Conservation (phyloP, 1,140 invertebrate species). For the Matsumurasca onukii region DNA sequence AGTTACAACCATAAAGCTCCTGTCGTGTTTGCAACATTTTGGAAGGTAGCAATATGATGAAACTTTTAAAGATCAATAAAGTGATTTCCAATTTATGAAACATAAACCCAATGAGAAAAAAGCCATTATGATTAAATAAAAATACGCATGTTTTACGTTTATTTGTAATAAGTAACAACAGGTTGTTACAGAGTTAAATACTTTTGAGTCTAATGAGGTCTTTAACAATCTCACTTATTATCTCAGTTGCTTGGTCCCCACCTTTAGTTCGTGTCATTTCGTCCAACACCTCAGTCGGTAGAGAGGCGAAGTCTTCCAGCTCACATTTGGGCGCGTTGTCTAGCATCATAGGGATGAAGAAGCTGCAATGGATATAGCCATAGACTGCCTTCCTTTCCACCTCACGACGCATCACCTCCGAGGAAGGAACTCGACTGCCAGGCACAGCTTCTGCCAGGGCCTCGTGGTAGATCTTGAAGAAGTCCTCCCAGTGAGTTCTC, state of each 20-base stretch:
- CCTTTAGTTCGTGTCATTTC: not conserved
- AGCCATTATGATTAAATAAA: too few species aligned
- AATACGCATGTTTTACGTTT: too few species aligned
- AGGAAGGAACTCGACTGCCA: slow-evolving; percentile 24
- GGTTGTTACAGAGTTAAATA: too few species aligned
- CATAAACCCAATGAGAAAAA: too few species aligned
- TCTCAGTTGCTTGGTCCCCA: not conserved
- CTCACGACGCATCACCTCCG: slow-evolving; percentile 44
- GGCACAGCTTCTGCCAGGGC: slow-evolving; percentile 28
- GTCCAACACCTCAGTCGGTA: slow-evolving; percentile 7
- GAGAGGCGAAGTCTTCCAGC: slow-evolving; percentile 13
- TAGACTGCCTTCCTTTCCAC: slow-evolving; percentile 44
- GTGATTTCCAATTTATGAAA: too few species aligned
- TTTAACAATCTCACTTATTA: not conserved
- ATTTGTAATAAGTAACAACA: too few species aligned
- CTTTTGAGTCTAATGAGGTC: not conserved
- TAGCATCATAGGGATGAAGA: slow-evolving; percentile 43
- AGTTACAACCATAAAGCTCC: too few species aligned
- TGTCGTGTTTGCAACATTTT: too few species aligned
- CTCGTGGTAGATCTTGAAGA: slow-evolving; percentile 46
- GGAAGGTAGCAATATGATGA: too few species aligned
- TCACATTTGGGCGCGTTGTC: not conserved
- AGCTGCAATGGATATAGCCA: slow-evolving; percentile 44
- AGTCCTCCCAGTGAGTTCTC: slow-evolving; percentile 39
- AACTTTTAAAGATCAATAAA: too few species aligned